These are phyloP conservation scores for Suncus etruscus DNA, from an alignment of 2,113 vertebrate genomes.

Conservation along the genomic window DNA sequence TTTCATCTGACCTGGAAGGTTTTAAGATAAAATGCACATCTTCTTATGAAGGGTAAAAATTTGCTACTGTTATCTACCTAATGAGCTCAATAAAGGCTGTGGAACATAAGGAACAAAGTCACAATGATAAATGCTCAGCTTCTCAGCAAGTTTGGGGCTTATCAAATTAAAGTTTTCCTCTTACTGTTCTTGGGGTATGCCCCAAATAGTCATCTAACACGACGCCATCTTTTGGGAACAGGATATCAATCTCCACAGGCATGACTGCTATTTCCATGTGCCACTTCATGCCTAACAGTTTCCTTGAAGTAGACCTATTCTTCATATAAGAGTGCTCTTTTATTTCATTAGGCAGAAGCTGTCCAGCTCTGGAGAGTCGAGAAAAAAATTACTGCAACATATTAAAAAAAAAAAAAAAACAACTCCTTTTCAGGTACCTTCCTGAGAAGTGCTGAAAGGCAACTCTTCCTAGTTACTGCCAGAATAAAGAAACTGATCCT, in stretches of 20 bases:
- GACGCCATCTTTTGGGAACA: background rate
- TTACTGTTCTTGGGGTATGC: background rate
- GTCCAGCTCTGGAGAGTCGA: slow-evolving; percentile 48
- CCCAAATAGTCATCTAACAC: background rate
- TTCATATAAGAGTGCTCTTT: background rate
- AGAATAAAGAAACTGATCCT: background rate
- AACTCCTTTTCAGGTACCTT: background rate
- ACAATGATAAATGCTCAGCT: background rate
- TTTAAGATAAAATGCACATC: slow-evolving; percentile 23
- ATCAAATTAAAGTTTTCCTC: background rate
- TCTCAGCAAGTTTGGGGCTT: background rate
- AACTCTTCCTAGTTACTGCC: background rate
- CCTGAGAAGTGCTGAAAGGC: slow-evolving; percentile 31
- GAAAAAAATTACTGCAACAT: slow-evolving; percentile 28
- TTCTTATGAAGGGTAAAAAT: background rate
- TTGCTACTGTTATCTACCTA: background rate
- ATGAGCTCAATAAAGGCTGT: background rate
- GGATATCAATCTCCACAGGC: background rate
- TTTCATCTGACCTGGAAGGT: background rate
- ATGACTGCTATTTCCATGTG: background rate
- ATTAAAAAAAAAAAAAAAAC: background rate
- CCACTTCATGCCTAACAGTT: background rate
- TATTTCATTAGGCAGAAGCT: slow-evolving; percentile 30
- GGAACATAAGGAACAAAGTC: background rate
- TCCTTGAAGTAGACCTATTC: slow-evolving; percentile 1